Percentiles rank a stretch among this genome's conserved stretches.
Evolutionary conservation across 2,113 vertebrate species (phyloP).

Genomic region (Megalops atlanticus): DNA sequence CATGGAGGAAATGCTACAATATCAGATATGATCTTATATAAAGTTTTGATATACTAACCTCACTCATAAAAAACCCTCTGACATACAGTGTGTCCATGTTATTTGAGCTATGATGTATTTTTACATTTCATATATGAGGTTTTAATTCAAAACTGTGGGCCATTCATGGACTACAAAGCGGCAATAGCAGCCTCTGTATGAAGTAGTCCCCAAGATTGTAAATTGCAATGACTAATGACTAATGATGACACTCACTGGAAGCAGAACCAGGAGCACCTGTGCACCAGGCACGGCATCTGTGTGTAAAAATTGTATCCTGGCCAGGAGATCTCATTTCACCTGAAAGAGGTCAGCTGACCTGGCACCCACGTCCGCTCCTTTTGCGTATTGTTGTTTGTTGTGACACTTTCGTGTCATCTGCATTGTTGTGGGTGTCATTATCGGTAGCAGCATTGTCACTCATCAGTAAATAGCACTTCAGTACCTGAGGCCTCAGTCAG

Average conservation of each 20-base stretch:
- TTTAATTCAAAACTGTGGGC: not conserved
- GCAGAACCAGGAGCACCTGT: not conserved
- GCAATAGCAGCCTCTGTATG: not conserved
- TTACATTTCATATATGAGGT: too few relatives aligned
- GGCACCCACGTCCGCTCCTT: not conserved
- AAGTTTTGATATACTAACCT: too few relatives aligned
- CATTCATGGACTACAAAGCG: not conserved
- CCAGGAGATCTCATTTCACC: not conserved
- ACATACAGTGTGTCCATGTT: too few relatives aligned
- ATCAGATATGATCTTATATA: too few relatives aligned
- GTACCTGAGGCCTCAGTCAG: not conserved
- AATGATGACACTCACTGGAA: not conserved
- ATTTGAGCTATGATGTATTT: too few relatives aligned
- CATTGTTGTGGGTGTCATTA: not conserved
- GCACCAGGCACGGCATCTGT: not conserved
- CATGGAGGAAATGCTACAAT: too few relatives aligned
- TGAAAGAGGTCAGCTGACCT: slow-evolving; percentile 12
- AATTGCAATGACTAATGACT: not conserved
- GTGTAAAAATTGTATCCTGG: not conserved
- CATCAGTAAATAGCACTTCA: not conserved
- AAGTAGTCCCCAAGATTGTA: not conserved
- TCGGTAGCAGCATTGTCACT: not conserved
- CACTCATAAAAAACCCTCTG: too few relatives aligned
- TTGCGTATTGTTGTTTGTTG: not conserved
- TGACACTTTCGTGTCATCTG: slow-evolving; percentile 11